Conservation (phyloP, 2,797 vertebrate species). For the Acipenser ruthenus region DNA sequence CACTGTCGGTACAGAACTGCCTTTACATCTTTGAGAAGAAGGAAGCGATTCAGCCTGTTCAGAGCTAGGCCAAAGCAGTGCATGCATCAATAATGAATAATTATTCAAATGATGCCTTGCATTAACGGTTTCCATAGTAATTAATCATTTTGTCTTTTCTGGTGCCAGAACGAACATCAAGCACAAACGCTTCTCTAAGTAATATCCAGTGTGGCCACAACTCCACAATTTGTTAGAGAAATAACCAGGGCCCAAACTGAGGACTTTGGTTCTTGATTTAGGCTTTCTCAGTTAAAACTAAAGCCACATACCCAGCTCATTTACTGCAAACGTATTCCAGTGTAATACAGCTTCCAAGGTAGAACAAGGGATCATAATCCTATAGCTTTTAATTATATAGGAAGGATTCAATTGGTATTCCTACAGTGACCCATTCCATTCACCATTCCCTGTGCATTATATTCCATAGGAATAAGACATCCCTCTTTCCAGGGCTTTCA, state of each 20-base stretch:
- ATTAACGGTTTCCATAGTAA: constrained; percentile 49
- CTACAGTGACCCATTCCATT: too few species aligned
- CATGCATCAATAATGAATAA: constrained; percentile 50
- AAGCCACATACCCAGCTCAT: too few species aligned
- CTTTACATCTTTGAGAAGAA: constrained; percentile 3
- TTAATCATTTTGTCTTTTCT: constrained; percentile 39
- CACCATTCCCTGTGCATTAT: too few species aligned
- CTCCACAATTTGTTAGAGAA: constrained; percentile 3
- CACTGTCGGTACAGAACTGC: too few species aligned
- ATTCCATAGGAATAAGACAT: too few species aligned
- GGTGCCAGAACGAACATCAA: constrained; percentile 37
- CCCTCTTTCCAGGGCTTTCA: too few species aligned
- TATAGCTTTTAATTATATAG: too few species aligned
- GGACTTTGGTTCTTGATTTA: neutral
- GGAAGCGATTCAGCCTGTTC: constrained; percentile 41
- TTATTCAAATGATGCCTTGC: constrained; percentile 57
- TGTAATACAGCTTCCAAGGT: too few species aligned
- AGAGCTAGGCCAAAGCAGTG: constrained; percentile 44
- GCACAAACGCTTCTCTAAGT: constrained; percentile 1
- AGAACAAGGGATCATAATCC: too few species aligned
- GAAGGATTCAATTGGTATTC: too few species aligned
- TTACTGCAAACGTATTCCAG: too few species aligned
- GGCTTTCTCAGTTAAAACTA: too few species aligned
- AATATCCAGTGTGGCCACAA: neutral
- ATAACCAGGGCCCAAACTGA: neutral